These are phyloP conservation scores for Raja brachyura DNA, from an alignment of 2,113 vertebrate genomes.

Conservation along the genomic window DNA sequence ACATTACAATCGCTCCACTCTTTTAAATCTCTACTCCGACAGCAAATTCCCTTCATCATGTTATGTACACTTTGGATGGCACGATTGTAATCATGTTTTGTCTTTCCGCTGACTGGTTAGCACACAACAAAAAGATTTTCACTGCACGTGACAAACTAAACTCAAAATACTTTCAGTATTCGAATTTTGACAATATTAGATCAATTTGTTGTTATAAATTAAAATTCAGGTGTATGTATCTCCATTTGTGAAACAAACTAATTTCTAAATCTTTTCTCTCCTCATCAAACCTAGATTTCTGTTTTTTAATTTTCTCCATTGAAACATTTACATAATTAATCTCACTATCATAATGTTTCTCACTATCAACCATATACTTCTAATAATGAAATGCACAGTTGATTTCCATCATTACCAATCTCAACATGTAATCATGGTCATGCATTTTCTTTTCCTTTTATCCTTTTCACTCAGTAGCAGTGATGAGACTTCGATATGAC, in stretches of 20 bases:
- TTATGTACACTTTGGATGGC: too few relatives aligned
- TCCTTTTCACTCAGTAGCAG: conserved; percentile 48
- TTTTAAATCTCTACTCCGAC: too few relatives aligned
- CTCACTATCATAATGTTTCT: neutral
- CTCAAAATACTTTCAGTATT: neutral
- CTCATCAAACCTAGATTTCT: conserved; percentile 72
- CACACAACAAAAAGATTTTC: too few relatives aligned
- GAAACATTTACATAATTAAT: conserved; percentile 57
- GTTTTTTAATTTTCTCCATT: conserved; percentile 81
- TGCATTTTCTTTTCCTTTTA: conserved; percentile 51
- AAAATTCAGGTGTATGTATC: neutral
- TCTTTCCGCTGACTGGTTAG: too few relatives aligned
- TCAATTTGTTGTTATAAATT: neutral
- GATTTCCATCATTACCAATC: conserved; percentile 37
- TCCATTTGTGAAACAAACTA: neutral
- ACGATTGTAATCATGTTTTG: too few relatives aligned
- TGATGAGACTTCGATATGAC: conserved; percentile 55
- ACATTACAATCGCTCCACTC: too few relatives aligned
- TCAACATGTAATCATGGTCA: conserved; percentile 50
- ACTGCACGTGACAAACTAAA: too few relatives aligned
- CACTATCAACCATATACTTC: conserved; percentile 32
- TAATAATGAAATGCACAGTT: conserved; percentile 37
- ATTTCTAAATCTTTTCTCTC: conserved; percentile 49
- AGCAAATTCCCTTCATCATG: too few relatives aligned
- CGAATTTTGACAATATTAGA: neutral